phyloP scores from a whole-genome alignment of 2,797 vertebrate genomes.

The Mus minutoides region DNA sequence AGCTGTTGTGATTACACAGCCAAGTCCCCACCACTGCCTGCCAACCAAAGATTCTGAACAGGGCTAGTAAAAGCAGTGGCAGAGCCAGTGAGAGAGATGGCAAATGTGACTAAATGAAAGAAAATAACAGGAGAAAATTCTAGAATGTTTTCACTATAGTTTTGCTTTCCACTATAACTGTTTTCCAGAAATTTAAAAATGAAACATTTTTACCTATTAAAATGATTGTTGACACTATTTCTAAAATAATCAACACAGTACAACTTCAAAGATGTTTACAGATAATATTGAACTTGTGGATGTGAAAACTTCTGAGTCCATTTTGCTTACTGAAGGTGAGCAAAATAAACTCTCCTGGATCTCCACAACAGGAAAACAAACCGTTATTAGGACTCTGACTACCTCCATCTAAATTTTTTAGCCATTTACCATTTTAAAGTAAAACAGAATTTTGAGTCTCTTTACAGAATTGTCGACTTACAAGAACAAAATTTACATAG shows the following conservation, averaged over 20 bases:
- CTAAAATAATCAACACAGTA: conserved; percentile 19
- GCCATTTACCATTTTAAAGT: not conserved
- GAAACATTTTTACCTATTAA: not conserved
- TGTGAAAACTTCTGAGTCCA: not conserved
- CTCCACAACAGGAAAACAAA: not conserved
- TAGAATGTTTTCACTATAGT: not conserved
- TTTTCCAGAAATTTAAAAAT: not conserved
- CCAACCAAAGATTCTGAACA: conserved; percentile 11
- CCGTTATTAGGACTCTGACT: too few relatives aligned
- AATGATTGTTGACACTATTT: not conserved
- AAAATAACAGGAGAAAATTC: not conserved
- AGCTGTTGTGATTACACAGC: not conserved
- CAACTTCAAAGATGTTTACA: not conserved
- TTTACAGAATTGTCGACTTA: not conserved
- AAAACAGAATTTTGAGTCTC: not conserved
- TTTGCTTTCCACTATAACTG: not conserved
- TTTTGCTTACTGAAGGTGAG: not conserved
- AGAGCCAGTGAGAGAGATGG: not conserved
- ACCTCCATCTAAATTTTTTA: not conserved
- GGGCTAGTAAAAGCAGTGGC: not conserved
- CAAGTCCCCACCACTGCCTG: not conserved
- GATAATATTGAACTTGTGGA: not conserved
- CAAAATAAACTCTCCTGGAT: not conserved
- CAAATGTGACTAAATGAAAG: not conserved
- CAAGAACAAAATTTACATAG: not conserved